Conservation (phyloP, 2,797 vertebrate genomes). For the Propithecus perrieri region DNA sequence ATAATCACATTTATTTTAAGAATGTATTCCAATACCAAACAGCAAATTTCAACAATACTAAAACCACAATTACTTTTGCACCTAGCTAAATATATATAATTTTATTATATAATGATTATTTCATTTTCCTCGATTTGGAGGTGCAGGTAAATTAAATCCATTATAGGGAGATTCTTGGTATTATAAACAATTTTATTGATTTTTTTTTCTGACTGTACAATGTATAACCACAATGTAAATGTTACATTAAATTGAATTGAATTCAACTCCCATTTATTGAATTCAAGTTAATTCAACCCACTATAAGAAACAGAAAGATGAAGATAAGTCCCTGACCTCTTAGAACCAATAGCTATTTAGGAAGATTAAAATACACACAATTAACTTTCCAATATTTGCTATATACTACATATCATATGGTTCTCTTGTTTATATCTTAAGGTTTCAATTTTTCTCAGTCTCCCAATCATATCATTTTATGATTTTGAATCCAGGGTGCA, state of each 20-base stretch:
- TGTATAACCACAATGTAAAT: background rate
- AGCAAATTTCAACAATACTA: no score
- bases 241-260: background rate
- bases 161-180: background rate
- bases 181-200: background rate
- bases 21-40: no score
- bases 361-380: background rate
- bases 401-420: no score
- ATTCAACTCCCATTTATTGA: background rate
- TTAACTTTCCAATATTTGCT: background rate
- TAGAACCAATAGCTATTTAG: background rate
- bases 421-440: background rate
- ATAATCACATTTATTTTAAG: no score
- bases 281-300: background rate
- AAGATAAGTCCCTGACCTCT: background rate
- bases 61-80: no score
- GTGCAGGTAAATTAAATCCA: background rate
- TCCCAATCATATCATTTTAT: background rate
- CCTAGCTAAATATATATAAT: background rate
- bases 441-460: background rate
- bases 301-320: background rate
- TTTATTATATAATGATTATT: background rate
- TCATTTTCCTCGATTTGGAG: background rate
- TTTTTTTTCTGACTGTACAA: background rate
- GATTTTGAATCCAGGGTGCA: slow-evolving; percentile 10